Base-by-base conservation (phyloP, 2,888 invertebrate species). In the Glyphotaelius pellucidus region DNA sequence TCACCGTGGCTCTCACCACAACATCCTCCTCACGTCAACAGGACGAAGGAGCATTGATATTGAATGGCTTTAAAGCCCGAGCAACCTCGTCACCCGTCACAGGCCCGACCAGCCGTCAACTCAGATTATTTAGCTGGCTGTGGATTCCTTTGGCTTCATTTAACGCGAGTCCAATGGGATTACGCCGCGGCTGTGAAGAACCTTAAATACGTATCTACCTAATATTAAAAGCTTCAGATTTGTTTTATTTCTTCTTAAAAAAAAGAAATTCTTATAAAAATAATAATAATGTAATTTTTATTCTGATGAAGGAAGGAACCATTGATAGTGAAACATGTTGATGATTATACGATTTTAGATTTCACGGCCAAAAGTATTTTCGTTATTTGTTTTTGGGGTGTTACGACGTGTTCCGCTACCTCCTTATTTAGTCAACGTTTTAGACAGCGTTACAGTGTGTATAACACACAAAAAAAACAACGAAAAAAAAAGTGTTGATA, bases 91-190 rank as follows among this genome's bases (percentile, higher is more conserved):
- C 92, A 89, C 35, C 15, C 47, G 38, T 67, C 67, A 67, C 67
- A 67, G 9, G 31, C 38, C 80, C 90, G 47, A 88, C 30, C 32
- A 67, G 32, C 79, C 91, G 92, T 91, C 92, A 67, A 14, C 38
- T 91, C 92, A 81, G 67, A 92, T 92, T 90, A 91, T 90, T 80
- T 38, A 32, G 9, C 81, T 81, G 83, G 38, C 81, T 12, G 83
- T 89, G 92, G 92, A 89, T 86, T 86, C 42, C 42, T 86, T 85
- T 85, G 47, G 85, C 85, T 92, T 92, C 92, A 92, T 92, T 92
- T 91, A 83, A 87, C 90, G 38, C 83, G 38, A 30, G 85, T 79
- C 90, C 81, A 87, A 90, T 47, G 80, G 88, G 89, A 90, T 90
- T 89, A 84, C 84, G 35, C 42, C 15, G 42, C 85, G 42, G 85